Conservation (phyloP, 2,888 invertebrate genomes). For the Acleris sparsana region DNA sequence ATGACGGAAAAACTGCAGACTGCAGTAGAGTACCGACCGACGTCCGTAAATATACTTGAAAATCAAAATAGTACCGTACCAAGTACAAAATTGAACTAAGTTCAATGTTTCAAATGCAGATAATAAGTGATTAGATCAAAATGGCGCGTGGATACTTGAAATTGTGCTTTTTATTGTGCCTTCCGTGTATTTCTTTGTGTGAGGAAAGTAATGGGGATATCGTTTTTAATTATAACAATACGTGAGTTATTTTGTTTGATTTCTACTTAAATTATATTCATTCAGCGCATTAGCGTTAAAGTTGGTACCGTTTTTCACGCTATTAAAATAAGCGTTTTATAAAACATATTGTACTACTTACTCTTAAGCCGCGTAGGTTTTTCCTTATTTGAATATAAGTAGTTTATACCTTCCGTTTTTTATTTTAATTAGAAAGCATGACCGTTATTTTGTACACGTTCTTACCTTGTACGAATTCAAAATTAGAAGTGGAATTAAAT, state of each 20-base stretch:
- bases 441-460: too few species aligned
- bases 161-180: slow-evolving; percentile 48
- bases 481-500: too few species aligned
- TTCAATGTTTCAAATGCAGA: slow-evolving; percentile 15
- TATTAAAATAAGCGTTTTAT: not conserved
- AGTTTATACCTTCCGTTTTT: too few species aligned
- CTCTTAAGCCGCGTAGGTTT: not conserved
- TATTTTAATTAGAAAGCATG: too few species aligned
- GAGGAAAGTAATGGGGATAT: slow-evolving; percentile 57
- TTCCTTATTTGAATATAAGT: too few species aligned
- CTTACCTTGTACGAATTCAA: too few species aligned
- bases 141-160: slow-evolving; percentile 51
- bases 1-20: slow-evolving; percentile 34
- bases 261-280: not conserved
- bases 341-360: not conserved
- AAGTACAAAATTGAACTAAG: slow-evolving; percentile 9
- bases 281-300: not conserved
- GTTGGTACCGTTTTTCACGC: not conserved
- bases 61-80: slow-evolving; percentile 3
- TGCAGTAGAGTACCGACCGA: slow-evolving; percentile 23
- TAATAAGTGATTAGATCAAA: slow-evolving; percentile 31
- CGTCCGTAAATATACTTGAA: not conserved
- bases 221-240: slow-evolving; percentile 74
- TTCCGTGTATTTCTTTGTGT: slow-evolving; percentile 50
- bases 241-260: slow-evolving; percentile 60